Evolutionary conservation across 2,888 invertebrate genomes (phyloP).

Genomic region (Ophioninae sp.): DNA sequence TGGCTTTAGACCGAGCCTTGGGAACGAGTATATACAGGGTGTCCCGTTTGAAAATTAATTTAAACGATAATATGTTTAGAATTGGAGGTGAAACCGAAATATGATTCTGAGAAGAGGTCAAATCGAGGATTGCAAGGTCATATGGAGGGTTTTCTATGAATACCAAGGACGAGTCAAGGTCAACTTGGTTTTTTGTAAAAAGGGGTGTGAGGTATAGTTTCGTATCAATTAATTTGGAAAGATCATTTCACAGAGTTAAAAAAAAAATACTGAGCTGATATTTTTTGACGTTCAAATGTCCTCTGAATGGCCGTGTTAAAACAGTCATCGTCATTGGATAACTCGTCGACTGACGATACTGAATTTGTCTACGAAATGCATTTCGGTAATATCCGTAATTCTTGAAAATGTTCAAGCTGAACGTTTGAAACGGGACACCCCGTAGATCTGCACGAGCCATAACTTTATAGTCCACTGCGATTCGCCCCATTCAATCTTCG

Average conservation of each 20-base stretch:
- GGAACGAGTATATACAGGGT: conserved; percentile 23
- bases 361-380: background rate
- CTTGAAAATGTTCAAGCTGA: background rate
- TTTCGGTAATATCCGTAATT: background rate
- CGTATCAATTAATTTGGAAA: background rate
- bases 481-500: conserved; percentile 55
- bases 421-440: background rate
- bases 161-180: background rate
- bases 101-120: background rate
- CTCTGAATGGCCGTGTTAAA: background rate
- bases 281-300: background rate
- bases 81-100: background rate
- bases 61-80: background rate
- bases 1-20: conserved; percentile 54
- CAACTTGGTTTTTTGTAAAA: background rate
- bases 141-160: background rate
- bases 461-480: conserved; percentile 32
- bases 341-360: background rate
- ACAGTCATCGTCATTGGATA: background rate
- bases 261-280: background rate
- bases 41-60: background rate
- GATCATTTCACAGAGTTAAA: background rate
- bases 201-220: background rate
- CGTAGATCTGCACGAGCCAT: background rate
- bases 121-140: background rate